These are phyloP conservation scores for Phalangium opilio DNA, from an alignment of 2,888 invertebrate genomes.

Conservation along the genomic window DNA sequence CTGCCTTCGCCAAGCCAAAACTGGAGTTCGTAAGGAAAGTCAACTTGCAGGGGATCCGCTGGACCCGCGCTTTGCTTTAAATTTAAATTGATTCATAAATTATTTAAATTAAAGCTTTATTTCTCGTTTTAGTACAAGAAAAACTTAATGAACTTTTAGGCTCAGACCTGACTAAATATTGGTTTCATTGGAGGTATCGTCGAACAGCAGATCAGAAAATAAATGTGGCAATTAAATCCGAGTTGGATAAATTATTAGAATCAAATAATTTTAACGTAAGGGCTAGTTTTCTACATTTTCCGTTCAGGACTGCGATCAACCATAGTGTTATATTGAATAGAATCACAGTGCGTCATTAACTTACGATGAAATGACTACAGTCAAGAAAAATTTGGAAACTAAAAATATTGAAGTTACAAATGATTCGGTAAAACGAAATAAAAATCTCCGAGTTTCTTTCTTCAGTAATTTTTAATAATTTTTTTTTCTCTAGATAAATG, in stretches of 20 bases:
- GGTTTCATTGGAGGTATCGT: slow-evolving; percentile 71
- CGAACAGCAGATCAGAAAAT: slow-evolving; percentile 61
- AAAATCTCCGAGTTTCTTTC: no score
- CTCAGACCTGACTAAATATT: slow-evolving; percentile 50
- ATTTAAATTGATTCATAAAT: no score
- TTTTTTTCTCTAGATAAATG: slow-evolving; percentile 29
- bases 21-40: no score
- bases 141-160: slow-evolving; percentile 62
- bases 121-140: slow-evolving; percentile 40
- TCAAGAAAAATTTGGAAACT: slow-evolving; percentile 73
- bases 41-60: no score
- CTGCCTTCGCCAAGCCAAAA: no score
- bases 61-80: no score
- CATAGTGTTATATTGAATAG: slow-evolving; percentile 30
- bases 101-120: no score
- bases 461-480: neutral
- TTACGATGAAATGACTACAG: slow-evolving; percentile 82
- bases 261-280: neutral
- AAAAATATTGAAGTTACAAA: slow-evolving; percentile 63
- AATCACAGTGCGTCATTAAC: slow-evolving; percentile 53
- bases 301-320: neutral
- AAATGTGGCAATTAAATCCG: slow-evolving; percentile 54
- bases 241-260: slow-evolving; percentile 63
- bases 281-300: no score
- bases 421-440: slow-evolving; percentile 40